Conservation (phyloP, 2,113 vertebrate species). For the Leuciscus idus region DNA sequence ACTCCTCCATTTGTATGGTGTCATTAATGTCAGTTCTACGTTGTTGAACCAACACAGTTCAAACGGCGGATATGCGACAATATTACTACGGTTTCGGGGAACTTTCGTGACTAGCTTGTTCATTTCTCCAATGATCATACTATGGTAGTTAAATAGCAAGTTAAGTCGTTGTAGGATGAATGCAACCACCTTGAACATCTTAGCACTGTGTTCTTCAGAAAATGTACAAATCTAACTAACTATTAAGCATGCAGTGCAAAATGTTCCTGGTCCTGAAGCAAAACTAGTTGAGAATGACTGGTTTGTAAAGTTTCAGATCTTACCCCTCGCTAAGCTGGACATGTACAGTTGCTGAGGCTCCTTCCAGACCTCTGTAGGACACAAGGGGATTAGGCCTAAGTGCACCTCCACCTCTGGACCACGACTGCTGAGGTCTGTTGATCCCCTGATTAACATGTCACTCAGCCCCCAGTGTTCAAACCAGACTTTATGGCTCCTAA, state of each 20-base stretch:
- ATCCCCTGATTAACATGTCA: constrained; percentile 79
- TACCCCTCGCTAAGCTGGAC: constrained; percentile 9
- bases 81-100: no score
- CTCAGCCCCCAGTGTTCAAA: constrained; percentile 65
- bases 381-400: constrained; percentile 72
- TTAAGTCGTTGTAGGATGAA: neutral
- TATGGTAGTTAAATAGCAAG: neutral
- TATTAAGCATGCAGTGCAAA: neutral
- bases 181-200: neutral
- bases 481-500: constrained; percentile 69
- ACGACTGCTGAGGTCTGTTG: constrained; percentile 68
- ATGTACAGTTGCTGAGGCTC: constrained; percentile 25
- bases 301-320: neutral
- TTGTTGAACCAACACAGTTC: no score
- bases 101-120: no score
- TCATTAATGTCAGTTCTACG: no score
- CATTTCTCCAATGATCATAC: neutral
- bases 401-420: constrained; percentile 68
- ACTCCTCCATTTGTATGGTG: no score
- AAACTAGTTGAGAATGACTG: neutral
- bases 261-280: neutral
- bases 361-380: constrained; percentile 39
- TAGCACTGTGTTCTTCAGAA: neutral
- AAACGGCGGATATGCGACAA: no score
- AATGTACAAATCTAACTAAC: neutral